A percentile compares a stretch with the other conserved stretches of the same genome.
phyloP scores from a whole-genome alignment of 2,113 vertebrate genomes.

The Corapipo altera region DNA sequence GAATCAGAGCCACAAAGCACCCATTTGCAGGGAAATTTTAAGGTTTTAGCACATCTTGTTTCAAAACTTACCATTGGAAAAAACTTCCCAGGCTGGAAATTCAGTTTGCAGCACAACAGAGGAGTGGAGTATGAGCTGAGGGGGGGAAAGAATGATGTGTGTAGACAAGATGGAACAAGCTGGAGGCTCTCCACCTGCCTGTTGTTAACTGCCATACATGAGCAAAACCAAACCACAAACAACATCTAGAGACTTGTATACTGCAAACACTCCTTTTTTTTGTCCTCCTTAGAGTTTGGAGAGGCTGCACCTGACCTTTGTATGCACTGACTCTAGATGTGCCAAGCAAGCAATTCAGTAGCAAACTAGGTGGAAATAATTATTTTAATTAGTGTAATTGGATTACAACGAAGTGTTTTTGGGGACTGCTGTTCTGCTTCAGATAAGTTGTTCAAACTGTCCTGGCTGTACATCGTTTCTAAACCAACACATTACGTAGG shows the following conservation, averaged over 20 bases:
- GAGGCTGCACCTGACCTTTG: conserved; percentile 25
- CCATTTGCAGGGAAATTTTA: neutral
- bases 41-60: neutral
- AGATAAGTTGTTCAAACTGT: neutral
- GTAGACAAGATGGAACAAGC: neutral
- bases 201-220: neutral
- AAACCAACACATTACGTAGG: neutral
- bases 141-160: neutral
- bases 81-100: neutral
- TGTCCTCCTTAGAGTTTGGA: neutral
- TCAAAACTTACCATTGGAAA: neutral
- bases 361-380: conserved; percentile 52
- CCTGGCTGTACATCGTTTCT: neutral
- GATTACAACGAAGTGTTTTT: neutral
- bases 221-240: neutral
- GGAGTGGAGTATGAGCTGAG: neutral
- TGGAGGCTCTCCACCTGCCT: neutral
- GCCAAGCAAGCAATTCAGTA: conserved; percentile 47
- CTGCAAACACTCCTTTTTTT: neutral
- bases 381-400: conserved; percentile 51
- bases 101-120: neutral
- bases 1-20: neutral
- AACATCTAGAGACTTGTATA: neutral
- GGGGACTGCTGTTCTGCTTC: conserved; percentile 12
- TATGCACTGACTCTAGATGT: neutral